Conservation (phyloP, 1,140 invertebrate genomes). For the Ctenoplectra terminalis region DNA sequence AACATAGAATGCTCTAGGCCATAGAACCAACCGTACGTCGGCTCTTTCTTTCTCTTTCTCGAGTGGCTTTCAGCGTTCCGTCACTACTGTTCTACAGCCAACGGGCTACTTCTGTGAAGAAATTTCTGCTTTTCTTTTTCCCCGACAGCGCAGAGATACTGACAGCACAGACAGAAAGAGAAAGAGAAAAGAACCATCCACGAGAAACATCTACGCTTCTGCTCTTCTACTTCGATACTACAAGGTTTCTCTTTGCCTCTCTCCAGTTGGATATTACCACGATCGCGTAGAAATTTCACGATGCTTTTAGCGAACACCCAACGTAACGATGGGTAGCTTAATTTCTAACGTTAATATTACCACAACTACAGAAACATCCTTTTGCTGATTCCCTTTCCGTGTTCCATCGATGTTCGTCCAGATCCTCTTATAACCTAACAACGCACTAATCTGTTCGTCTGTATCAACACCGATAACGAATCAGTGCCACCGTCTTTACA, state of each 20-base stretch:
- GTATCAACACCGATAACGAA: constrained; percentile 39
- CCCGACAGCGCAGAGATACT: not conserved
- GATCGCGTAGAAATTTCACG: constrained; percentile 1
- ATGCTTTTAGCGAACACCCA: not conserved
- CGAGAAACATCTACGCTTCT: not conserved
- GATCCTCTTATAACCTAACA: not conserved
- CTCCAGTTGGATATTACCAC: not conserved
- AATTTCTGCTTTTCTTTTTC: constrained; percentile 31
- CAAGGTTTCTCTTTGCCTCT: not conserved
- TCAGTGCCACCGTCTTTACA: not conserved
- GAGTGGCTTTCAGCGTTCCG: constrained; percentile 48
- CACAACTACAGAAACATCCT: not conserved
- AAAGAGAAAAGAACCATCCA: not conserved
- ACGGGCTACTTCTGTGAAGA: constrained; percentile 22
- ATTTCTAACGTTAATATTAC: constrained; percentile 34
- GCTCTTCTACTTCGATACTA: not conserved
- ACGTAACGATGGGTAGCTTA: not conserved
- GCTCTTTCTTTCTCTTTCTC: constrained; percentile 12
- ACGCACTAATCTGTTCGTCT: not conserved
- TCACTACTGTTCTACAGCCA: constrained; percentile 41
- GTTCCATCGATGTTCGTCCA: no score
- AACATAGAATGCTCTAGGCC: constrained; percentile 44
- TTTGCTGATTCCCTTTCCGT: not conserved
- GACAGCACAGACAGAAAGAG: not conserved
- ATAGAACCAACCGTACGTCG: constrained; percentile 27